Percentiles rank a stretch among this genome's conserved stretches.
Evolutionary conservation across 2,797 vertebrate genomes (phyloP).

Genomic region (Macrochelys suwanniensis): DNA sequence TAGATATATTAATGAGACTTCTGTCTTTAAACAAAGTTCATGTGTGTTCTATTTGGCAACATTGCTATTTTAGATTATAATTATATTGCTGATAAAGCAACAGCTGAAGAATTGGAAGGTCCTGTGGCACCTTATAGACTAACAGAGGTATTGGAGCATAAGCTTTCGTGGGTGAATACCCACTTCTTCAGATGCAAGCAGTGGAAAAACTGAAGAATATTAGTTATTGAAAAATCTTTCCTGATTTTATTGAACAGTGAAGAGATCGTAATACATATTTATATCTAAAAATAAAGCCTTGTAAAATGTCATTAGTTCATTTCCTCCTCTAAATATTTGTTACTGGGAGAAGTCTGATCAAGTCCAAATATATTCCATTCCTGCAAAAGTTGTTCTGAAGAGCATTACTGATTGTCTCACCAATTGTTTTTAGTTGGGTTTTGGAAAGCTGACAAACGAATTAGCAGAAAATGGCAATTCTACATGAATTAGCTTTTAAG

Average conservation of each 20-base stretch:
- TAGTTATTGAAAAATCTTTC: constrained; percentile 45
- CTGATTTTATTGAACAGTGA: constrained; percentile 17
- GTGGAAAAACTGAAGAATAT: background rate
- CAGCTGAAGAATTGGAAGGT: background rate
- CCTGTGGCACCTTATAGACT: no score
- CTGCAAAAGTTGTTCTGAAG: constrained; percentile 57
- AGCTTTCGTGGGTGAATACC: no score
- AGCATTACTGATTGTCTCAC: constrained; percentile 53
- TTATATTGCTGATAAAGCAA: constrained; percentile 54
- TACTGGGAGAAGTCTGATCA: background rate
- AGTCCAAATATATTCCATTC: constrained; percentile 47
- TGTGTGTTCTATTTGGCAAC: background rate
- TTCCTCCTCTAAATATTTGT: constrained; percentile 35
- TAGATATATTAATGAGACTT: background rate
- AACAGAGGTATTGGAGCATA: no score
- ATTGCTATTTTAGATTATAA: background rate
- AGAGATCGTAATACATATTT: constrained; percentile 15
- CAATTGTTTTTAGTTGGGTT: constrained; percentile 42
- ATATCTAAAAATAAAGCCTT: constrained; percentile 25
- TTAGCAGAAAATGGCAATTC: constrained; percentile 71
- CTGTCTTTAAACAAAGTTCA: constrained; percentile 62
- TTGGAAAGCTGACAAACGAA: constrained; percentile 65
- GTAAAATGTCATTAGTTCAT: constrained; percentile 29
- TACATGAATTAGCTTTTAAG: constrained; percentile 71
- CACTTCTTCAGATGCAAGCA: no score